Conservation (phyloP, 2,888 invertebrate species). For the Pteria penguin region DNA sequence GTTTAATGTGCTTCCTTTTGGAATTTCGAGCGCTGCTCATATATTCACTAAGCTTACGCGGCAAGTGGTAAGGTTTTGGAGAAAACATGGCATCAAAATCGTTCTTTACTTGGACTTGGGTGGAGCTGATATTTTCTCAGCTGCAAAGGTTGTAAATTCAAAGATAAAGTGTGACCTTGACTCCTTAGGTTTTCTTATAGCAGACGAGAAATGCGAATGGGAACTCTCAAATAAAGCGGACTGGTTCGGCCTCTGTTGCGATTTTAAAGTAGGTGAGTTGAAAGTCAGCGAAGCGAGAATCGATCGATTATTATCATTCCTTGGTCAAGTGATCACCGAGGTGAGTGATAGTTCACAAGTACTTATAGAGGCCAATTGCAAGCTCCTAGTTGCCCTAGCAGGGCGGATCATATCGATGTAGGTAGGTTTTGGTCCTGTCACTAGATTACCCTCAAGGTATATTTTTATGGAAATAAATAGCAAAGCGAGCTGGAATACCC, state of each 20-base stretch:
- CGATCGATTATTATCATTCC: background rate
- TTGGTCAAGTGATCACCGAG: background rate
- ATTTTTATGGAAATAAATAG: background rate
- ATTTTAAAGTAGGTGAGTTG: slow-evolving; percentile 28
- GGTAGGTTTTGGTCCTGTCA: background rate
- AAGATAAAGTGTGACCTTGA: slow-evolving; percentile 32
- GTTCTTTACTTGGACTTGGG: slow-evolving; percentile 49
- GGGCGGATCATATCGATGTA: slow-evolving; percentile 5
- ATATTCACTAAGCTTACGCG: slow-evolving; percentile 44
- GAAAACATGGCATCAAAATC: slow-evolving; percentile 34
- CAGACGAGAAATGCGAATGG: slow-evolving; percentile 49
- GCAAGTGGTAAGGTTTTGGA: slow-evolving; percentile 29
- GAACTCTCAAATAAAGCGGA: slow-evolving; percentile 8
- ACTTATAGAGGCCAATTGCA: background rate
- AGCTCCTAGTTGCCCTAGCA: background rate
- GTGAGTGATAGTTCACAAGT: background rate
- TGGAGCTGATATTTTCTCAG: slow-evolving; percentile 8
- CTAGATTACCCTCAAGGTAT: background rate
- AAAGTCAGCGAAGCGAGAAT: too few relatives aligned
- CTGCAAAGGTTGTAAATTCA: slow-evolving; percentile 12
- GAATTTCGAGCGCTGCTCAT: slow-evolving; percentile 40
- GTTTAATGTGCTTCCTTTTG: slow-evolving; percentile 49
- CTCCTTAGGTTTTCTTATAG: slow-evolving; percentile 50
- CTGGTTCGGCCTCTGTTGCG: slow-evolving; percentile 43
- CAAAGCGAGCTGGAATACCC: background rate